phyloP scores from a whole-genome alignment of 2,888 invertebrate species.

The Drosophila yooni region DNA sequence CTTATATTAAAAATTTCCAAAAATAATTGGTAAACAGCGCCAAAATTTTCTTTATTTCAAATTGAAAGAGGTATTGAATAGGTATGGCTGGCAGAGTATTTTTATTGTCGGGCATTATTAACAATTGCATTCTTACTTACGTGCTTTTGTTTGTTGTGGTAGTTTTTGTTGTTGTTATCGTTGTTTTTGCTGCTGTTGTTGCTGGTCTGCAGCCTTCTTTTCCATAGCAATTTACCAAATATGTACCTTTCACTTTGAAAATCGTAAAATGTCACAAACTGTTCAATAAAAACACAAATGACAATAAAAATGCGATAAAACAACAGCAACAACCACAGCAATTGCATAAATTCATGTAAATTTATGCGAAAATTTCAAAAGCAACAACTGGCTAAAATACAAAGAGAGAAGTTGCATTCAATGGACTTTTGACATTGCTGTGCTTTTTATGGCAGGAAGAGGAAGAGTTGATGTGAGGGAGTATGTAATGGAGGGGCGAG shows the following conservation, averaged over 20 bases:
- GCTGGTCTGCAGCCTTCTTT: slow-evolving; percentile 34
- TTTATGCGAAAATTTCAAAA: slow-evolving; percentile 69
- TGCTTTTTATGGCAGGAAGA: background rate
- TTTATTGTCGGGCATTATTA: background rate
- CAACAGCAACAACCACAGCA: slow-evolving; percentile 31
- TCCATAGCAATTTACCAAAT: slow-evolving; percentile 67
- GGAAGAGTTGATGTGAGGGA: background rate
- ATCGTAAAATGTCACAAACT: slow-evolving; percentile 73
- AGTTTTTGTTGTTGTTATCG: background rate
- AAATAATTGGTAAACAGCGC: no score
- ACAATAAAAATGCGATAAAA: slow-evolving; percentile 67
- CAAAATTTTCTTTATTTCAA: background rate
- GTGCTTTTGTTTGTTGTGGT: slow-evolving; percentile 3
- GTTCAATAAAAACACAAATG: slow-evolving; percentile 68
- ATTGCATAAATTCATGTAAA: slow-evolving; percentile 72
- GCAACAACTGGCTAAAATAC: slow-evolving; percentile 31
- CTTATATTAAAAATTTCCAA: background rate
- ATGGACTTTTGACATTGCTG: slow-evolving; percentile 33
- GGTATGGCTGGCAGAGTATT: background rate
- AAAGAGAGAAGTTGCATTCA: slow-evolving; percentile 36
- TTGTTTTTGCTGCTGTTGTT: slow-evolving; percentile 4
- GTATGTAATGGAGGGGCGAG: background rate
- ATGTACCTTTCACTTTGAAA: slow-evolving; percentile 74
- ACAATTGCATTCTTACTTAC: background rate
- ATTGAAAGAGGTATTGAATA: background rate